Evolutionary conservation across 2,113 vertebrate species (phyloP), one percentile per base, ranked within the genome.

Genomic region (Amphiprion percula): DNA sequence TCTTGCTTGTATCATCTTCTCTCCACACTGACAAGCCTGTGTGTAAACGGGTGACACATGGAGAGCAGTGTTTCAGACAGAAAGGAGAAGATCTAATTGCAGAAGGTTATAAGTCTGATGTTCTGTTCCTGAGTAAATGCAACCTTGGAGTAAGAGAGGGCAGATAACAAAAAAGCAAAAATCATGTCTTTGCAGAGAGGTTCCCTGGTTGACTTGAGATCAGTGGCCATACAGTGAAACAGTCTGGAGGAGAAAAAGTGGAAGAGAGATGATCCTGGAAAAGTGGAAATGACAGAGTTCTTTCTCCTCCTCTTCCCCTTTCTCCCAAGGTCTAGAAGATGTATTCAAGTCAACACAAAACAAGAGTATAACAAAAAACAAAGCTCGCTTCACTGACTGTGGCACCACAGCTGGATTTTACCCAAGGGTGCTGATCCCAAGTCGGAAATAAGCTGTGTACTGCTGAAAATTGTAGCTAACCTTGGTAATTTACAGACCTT

Each of bases 51-150:
- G 64, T 3, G 9, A 60, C 23, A 80, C 33, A 26, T 24, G 8
- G 28, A 21, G 41, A 81, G 26, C 62, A 63, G 54, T 49, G 55
- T 54, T 62, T 68, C 10, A 60, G 24, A 74, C 21, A 52, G 47
- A 76, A 61, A 68, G 16, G 44, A 83, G 55, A 28, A 56, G 24
- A 66, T 69, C 60, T 64, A 37, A 66, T 72, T 68, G 79, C 66
- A 84, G 24, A 77, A 80, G 60, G 76, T 75, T 65, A 79, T 55
- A 63, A 2, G 24, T 71, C 50, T 67, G 77, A 44, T 47, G 69
- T 41, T 58, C 24, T 65, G 73, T 87, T 90, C 89, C 89, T 92
- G 88, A 90, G 88, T 84, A 64, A 84, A 88, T 67, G 58, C 78
- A 77, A 79, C 56, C 86, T 77, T 74, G 44, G 66, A 76, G 60